Evolutionary conservation across 53 echinoderm and acorn worm species (phyloP).

Genomic region (Arbacia lixula): DNA sequence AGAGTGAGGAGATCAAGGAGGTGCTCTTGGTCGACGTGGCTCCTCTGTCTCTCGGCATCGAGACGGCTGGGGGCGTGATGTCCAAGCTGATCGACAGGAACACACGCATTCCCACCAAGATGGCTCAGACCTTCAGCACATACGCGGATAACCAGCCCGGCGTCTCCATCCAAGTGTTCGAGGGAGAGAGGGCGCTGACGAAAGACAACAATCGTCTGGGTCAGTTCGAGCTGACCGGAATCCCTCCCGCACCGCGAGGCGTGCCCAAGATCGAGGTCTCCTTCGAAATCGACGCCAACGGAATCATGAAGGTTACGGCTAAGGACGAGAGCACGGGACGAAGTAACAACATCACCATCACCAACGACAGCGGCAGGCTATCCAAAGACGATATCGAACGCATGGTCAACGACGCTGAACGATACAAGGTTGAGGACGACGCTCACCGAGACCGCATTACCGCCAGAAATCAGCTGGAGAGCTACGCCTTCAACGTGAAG

Average conservation of each 20-base stretch:
- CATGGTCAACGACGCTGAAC: constrained; percentile 90
- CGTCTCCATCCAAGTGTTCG: constrained; percentile 84
- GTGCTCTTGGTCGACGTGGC: constrained; percentile 91
- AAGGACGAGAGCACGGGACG: constrained; percentile 79
- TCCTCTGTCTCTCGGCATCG: constrained; percentile 88
- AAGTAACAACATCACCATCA: constrained; percentile 82
- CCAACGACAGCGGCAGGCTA: constrained; percentile 86
- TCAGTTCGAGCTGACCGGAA: constrained; percentile 76
- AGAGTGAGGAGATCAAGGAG: constrained; percentile 88
- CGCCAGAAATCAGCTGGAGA: constrained; percentile 84
- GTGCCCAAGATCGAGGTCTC: constrained; percentile 90
- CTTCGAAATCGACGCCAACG: constrained; percentile 87
- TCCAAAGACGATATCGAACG: constrained; percentile 90
- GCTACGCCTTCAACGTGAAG: constrained; percentile 89
- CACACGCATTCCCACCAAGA: constrained; percentile 72
- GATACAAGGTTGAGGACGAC: constrained; percentile 89
- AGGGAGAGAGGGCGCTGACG: constrained; percentile 94
- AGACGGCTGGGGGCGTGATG: constrained; percentile 89
- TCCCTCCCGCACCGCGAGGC: constrained; percentile 87
- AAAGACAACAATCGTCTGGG: constrained; percentile 89
- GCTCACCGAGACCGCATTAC: constrained; percentile 80
- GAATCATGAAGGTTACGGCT: constrained; percentile 92
- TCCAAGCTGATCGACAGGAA: constrained; percentile 87
- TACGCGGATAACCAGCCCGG: constrained; percentile 88
- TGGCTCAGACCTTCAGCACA: constrained; percentile 71